phyloP scores from a whole-genome alignment of 1,140 invertebrate species.

The Drosophila arizonae region DNA sequence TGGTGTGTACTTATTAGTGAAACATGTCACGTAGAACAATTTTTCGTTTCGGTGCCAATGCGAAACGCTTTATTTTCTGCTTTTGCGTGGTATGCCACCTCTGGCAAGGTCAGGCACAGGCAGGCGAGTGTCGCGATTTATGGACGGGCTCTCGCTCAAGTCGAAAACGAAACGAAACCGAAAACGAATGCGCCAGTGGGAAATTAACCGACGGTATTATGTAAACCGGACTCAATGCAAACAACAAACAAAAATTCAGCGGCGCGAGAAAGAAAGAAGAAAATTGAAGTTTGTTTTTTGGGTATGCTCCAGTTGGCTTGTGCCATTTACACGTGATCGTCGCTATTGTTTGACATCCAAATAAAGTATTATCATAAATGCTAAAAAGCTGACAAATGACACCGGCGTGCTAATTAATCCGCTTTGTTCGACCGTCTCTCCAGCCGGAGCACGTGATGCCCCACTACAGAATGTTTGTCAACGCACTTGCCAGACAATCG shows the following conservation, averaged over 20 bases:
- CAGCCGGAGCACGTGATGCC: constrained; percentile 52
- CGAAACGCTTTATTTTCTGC: constrained; percentile 38
- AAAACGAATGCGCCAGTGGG: constrained; percentile 18
- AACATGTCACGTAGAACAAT: constrained; percentile 72
- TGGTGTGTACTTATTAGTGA: constrained; percentile 30
- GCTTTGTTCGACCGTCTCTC: constrained; percentile 65
- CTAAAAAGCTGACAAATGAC: constrained; percentile 48
- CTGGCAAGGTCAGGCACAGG: constrained; percentile 63
- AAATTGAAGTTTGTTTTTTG: constrained; percentile 11
- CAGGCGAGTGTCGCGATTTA: constrained; percentile 38
- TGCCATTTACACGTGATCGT: constrained; percentile 24
- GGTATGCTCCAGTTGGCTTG: constrained; percentile 23
- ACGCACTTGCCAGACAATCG: constrained; percentile 63
- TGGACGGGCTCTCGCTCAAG: constrained; percentile 26
- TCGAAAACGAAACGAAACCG: constrained; percentile 17
- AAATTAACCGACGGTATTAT: constrained; percentile 35
- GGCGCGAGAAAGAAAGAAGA: not conserved
- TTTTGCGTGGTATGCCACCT: constrained; percentile 54
- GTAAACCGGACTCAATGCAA: constrained; percentile 4
- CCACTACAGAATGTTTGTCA: constrained; percentile 64
- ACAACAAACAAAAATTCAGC: not conserved
- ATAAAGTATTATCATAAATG: constrained; percentile 34
- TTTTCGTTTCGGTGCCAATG: constrained; percentile 71
- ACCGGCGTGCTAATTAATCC: constrained; percentile 70
- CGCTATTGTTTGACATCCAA: constrained; percentile 27